Base-by-base conservation (phyloP, 35 echinoderm and acorn worm species). In the Apostichopus parvimensis region DNA sequence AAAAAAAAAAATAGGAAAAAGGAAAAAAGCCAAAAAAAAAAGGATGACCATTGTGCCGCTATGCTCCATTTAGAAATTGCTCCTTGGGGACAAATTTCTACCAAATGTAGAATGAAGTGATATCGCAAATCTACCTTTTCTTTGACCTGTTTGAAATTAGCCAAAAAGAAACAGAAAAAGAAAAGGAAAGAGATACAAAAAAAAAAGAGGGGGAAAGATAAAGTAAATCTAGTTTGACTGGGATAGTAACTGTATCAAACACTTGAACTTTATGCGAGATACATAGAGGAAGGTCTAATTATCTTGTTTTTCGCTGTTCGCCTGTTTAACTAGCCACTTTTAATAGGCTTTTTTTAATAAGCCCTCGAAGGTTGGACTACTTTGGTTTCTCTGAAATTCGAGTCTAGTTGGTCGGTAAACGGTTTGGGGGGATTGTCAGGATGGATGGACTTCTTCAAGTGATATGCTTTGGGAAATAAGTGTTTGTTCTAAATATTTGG, bases 31-130 rank as follows among this genome's bases (percentile, higher is more conserved):
- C 2, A 45, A 45, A 45, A 45, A 53, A 25, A 52, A 88, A 88
- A 88, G 20, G 53, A 60, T 88, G 86, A 72, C 86, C 86, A 88
- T 88, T 57, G 57, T 75, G 61, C 17, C 24, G 21, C 68, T 62
- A 88, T 88, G 86, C 86, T 88, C 86, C 86, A 88, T 88, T 88
- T 88, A 72, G 68, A 88, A 88, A 88, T 88, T 88, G 86, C 86
- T 88, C 86, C 86, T 88, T 66, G 86, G 62, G 86, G 86, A 88
- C 61, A 84, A 57, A 25, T 54, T 66, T 75, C 62, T 66, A n/a
- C 60, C 14, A 64, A 64, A 88, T 88, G 68, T 18, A 66, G 60
- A 66, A 54, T 88, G 60, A 72, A 72, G 86, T 66, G 68, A 75
- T 68, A 88, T 88, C 34, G 11, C 28, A n/a, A 82, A 82, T 24